A percentile compares a stretch with the other conserved stretches of the same genome.
phyloP scores from a whole-genome alignment of 2,113 vertebrate species.

The Cephalopterus ornatus region DNA sequence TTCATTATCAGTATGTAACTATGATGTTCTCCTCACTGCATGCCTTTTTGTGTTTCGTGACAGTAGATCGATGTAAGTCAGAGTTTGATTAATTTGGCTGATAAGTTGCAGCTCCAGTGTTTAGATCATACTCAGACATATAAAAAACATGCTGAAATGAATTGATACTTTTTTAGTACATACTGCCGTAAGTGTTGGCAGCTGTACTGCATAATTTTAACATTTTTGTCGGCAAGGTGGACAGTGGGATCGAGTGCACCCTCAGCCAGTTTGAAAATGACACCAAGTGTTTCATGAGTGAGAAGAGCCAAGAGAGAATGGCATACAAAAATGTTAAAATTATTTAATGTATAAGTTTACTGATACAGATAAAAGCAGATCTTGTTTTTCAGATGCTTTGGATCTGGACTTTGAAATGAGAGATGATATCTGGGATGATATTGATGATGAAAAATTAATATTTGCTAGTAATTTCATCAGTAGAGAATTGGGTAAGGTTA shows the following conservation, averaged over 20 bases:
- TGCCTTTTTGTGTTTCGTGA: neutral
- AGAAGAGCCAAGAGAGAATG: conserved; percentile 9
- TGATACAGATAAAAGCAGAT: conserved; percentile 39
- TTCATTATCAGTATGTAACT: neutral
- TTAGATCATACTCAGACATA: neutral
- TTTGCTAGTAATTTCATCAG: conserved; percentile 64
- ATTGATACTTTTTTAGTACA: neutral
- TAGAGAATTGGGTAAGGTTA: conserved; percentile 66
- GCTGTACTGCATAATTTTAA: neutral
- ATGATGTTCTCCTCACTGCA: neutral
- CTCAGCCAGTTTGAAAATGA: neutral
- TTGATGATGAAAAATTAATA: conserved; percentile 82
- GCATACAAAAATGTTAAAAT: neutral
- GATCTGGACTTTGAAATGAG: conserved; percentile 83
- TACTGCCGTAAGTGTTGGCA: neutral
- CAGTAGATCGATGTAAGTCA: neutral
- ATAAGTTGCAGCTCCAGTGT: neutral
- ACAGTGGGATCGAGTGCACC: neutral
- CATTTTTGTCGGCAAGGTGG: neutral
- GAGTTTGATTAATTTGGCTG: neutral
- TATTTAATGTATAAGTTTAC: conserved; percentile 29
- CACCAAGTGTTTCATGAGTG: neutral
- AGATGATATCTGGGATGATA: conserved; percentile 88
- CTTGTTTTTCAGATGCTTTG: conserved; percentile 64
- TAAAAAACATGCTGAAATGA: neutral